Conservation (phyloP, 2,113 vertebrate species). For the Chroicocephalus ridibundus region DNA sequence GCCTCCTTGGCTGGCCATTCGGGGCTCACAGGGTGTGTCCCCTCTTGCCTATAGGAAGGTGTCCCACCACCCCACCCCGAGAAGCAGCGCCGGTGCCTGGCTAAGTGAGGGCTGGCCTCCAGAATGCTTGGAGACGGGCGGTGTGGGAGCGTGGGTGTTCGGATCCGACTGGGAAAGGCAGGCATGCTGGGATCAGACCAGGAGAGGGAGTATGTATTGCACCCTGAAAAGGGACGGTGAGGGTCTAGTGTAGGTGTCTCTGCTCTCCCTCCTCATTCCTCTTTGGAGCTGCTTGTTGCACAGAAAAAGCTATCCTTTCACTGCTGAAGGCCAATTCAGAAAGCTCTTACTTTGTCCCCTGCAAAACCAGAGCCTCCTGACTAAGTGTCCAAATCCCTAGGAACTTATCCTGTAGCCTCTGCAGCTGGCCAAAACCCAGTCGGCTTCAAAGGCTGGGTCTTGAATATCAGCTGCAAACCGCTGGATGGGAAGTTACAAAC, state of each 20-base stretch:
- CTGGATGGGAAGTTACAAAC: not conserved
- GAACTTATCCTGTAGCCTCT: not conserved
- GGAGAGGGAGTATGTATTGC: not conserved
- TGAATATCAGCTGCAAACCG: not conserved
- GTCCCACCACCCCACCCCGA: not conserved
- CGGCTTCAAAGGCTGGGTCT: not conserved
- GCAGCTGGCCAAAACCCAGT: not conserved
- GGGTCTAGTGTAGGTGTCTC: not conserved
- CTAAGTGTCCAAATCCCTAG: not conserved
- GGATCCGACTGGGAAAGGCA: not conserved
- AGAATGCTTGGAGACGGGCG: not conserved
- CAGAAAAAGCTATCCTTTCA: not conserved
- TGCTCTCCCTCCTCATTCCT: not conserved
- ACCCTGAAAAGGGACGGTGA: not conserved
- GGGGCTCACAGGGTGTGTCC: not conserved
- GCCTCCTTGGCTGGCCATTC: not conserved
- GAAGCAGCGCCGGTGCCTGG: not conserved
- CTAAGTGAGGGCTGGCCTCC: not conserved
- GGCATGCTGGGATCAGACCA: not conserved
- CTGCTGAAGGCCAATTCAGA: not conserved
- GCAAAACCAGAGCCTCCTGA: not conserved
- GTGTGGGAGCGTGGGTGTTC: not conserved
- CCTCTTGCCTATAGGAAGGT: not conserved
- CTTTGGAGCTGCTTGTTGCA: not conserved
- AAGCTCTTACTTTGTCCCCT: not conserved